phyloP scores from a whole-genome alignment of 2,797 vertebrate genomes.

The Liparis tanakae region DNA sequence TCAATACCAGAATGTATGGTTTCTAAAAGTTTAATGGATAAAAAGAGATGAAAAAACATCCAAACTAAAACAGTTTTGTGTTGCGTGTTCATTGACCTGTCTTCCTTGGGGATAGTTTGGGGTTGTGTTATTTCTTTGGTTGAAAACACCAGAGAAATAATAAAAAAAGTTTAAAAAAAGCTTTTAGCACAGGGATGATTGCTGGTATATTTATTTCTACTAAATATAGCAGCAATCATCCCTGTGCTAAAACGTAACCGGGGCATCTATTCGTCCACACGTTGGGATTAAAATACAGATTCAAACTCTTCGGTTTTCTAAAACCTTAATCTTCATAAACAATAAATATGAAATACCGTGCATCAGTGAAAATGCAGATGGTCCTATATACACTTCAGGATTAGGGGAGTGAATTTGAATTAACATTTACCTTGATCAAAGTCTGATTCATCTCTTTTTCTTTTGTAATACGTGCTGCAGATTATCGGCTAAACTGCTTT shows the following conservation, averaged over 20 bases:
- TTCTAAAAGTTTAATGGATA: background rate
- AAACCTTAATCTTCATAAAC: background rate
- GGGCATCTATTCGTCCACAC: background rate
- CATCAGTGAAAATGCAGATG: background rate
- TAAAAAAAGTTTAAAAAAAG: too few species aligned
- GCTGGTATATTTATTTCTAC: too few species aligned
- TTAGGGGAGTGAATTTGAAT: background rate
- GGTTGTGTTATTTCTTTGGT: background rate
- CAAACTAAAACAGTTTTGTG: background rate
- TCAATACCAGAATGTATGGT: background rate
- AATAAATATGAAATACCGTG: background rate
- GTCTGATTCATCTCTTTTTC: background rate
- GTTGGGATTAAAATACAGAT: background rate
- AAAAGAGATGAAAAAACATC: background rate
- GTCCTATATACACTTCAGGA: background rate
- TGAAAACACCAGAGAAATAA: too few species aligned
- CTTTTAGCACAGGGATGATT: too few species aligned
- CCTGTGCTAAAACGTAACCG: background rate
- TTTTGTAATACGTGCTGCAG: background rate
- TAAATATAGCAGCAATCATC: background rate
- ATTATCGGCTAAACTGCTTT: slow-evolving; percentile 1
- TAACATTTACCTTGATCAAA: slow-evolving; percentile 5
- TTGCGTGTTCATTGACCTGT: background rate
- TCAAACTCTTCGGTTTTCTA: background rate
- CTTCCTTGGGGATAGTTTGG: background rate